Evolutionary conservation across 2,888 invertebrate species (phyloP).

Genomic region (Cantharis rustica): DNA sequence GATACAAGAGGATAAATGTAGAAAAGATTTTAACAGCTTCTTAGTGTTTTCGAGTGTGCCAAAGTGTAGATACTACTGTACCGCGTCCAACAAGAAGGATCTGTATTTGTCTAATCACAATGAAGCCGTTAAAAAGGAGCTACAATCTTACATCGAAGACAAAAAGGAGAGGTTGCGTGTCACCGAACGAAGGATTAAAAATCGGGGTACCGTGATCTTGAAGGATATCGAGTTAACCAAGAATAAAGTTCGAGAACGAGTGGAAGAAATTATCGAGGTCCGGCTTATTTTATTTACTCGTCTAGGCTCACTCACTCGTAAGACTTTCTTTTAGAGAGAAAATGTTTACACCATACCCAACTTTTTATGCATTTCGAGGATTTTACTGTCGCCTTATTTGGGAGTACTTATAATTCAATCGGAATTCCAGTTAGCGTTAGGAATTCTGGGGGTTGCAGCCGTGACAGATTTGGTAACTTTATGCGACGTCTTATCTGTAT

Average conservation of each 20-base stretch:
- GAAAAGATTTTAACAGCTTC: not conserved
- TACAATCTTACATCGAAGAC: slow-evolving; percentile 59
- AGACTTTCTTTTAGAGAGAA: slow-evolving; percentile 63
- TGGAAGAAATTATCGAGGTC: slow-evolving; percentile 78
- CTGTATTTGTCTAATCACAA: slow-evolving; percentile 17
- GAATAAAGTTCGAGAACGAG: slow-evolving; percentile 71
- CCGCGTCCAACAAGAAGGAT: slow-evolving; percentile 27
- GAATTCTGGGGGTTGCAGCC: slow-evolving; percentile 83
- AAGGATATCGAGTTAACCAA: slow-evolving; percentile 74
- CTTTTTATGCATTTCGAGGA: slow-evolving; percentile 83
- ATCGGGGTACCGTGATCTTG: slow-evolving; percentile 66
- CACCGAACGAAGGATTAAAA: slow-evolving; percentile 63
- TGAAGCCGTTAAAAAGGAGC: slow-evolving; percentile 39
- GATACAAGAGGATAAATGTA: not conserved
- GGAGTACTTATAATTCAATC: slow-evolving; percentile 86
- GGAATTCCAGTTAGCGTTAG: slow-evolving; percentile 79
- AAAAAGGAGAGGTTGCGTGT: slow-evolving; percentile 66
- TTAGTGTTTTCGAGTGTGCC: not conserved
- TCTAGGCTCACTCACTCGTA: not conserved
- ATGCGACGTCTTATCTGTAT: not conserved
- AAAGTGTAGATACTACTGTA: not conserved
- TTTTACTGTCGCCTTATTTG: slow-evolving; percentile 84
- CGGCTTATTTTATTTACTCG: slow-evolving; percentile 35
- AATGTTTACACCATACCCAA: slow-evolving; percentile 95
- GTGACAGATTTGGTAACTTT: slow-evolving; percentile 81